These are phyloP conservation scores for Drosophila fungiperda DNA, from an alignment of 2,888 invertebrate species.

Conservation along the genomic window DNA sequence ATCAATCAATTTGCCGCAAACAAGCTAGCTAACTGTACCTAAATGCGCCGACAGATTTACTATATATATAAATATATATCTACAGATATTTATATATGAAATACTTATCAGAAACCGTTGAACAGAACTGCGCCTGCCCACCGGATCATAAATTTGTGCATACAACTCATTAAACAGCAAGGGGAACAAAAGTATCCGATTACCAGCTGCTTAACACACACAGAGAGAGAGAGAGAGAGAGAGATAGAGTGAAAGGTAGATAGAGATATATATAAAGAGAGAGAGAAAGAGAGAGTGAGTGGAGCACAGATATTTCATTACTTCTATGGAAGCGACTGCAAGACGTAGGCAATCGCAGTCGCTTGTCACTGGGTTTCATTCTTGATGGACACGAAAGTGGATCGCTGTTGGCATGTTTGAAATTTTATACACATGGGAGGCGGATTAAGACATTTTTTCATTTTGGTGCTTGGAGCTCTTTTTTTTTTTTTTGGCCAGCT, in stretches of 20 bases:
- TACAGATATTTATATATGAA: background rate
- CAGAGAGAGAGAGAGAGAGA: slow-evolving; percentile 10
- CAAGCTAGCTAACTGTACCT: slow-evolving; percentile 48
- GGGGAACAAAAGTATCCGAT: slow-evolving; percentile 79
- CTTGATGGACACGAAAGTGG: slow-evolving; percentile 79
- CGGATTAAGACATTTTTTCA: slow-evolving; percentile 69
- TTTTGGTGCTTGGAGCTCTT: background rate
- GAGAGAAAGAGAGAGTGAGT: slow-evolving; percentile 3
- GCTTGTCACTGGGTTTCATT: slow-evolving; percentile 23
- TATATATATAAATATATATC: slow-evolving; percentile 12
- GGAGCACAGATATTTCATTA: slow-evolving; percentile 38
- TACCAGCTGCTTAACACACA: slow-evolving; percentile 38
- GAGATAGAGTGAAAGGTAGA: background rate
- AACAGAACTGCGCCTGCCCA: slow-evolving; percentile 81
- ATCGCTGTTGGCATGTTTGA: slow-evolving; percentile 78
- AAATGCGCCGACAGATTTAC: slow-evolving; percentile 8
- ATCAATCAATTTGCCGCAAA: slow-evolving; percentile 61
- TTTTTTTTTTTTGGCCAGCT: background rate
- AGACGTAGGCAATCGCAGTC: slow-evolving; percentile 14
- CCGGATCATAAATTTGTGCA: slow-evolving; percentile 83
- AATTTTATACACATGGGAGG: slow-evolving; percentile 78
- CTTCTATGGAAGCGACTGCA: slow-evolving; percentile 60
- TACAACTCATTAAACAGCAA: slow-evolving; percentile 81
- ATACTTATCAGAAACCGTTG: slow-evolving; percentile 51
- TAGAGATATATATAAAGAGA: background rate